Base-by-base conservation (phyloP, 2,113 vertebrate species). In the Phalacrocorax pelagicus region DNA sequence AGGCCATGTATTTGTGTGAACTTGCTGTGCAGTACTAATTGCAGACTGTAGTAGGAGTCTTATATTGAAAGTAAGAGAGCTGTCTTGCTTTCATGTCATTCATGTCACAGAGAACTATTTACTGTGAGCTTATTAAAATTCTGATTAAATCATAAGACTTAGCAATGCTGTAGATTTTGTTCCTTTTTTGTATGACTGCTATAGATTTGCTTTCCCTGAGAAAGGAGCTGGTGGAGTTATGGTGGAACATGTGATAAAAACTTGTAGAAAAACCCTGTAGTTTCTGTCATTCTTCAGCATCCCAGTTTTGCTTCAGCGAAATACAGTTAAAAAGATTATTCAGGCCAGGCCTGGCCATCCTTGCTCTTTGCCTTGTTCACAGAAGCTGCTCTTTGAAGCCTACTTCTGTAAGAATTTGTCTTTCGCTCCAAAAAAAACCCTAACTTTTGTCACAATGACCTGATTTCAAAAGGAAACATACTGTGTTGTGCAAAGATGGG, bases 141-240 rank as follows among this genome's bases (percentile, higher is more conserved):
- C 58, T 90, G 66, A 92, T 90, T 94, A 88, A 84, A 89, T 84
- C 59, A 57, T 72, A 78, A 52, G 58, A 51, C 15, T 81, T 93
- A 70, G 59, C 55, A 90, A 72, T 65, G 29, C 51, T 85, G 36
- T 79, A 58, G 51, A 49, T 91, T 94, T 88, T 70, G 29, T 85
- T 86, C 38, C 36, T 79, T 71, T 94, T 36, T 52, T 17, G 15
- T 38, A 32, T 70, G 77, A 74, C 46, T 79, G 17, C 55, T 90
- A 27, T 17, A 91, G 38, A 12, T 66, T 40, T 84, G 38, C 70
- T 88, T 92, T 92, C 49, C 34, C 40, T 61, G 27, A 57, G 65
- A 67, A 93, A 79, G 14, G 49, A 92, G 34, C 6, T 61, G 57
- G 9, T 73, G 59, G 73, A 89, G 57, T 71, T 84, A 32, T 8